phyloP scores from a whole-genome alignment of 2,888 invertebrate genomes.

The Sabellastarte sp. region DNA sequence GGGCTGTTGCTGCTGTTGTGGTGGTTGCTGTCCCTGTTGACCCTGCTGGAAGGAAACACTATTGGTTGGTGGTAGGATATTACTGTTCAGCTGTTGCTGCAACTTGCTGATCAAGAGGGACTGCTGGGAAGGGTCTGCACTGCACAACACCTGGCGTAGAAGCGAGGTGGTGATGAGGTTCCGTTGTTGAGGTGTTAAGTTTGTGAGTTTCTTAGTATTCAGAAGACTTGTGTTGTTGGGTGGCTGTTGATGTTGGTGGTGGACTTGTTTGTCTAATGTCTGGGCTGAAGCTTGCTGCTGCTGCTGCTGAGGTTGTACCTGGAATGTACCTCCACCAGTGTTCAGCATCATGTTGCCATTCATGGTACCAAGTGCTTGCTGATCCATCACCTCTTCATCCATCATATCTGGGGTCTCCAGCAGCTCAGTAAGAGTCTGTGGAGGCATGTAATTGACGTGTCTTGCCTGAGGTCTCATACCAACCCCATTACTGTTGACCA shows the following conservation, averaged over 20 bases:
- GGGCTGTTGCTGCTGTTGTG: no score
- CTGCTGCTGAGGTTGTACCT: neutral
- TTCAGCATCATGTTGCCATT: no score
- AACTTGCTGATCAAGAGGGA: neutral
- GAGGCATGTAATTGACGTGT: constrained; percentile 1
- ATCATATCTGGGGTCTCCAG: neutral
- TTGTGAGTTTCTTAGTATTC: neutral
- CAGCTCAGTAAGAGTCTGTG: constrained; percentile 2
- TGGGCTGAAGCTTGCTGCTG: neutral
- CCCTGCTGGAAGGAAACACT: neutral
- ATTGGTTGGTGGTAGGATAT: no score
- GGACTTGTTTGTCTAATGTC: no score
- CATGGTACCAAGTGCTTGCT: neutral
- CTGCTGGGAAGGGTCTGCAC: neutral
- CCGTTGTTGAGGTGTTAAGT: neutral
- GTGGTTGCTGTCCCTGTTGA: neutral
- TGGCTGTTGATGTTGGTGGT: no score
- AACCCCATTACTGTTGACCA: neutral
- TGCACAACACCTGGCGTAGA: neutral
- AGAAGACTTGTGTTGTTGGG: neutral
- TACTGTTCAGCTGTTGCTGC: no score
- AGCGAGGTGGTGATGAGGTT: neutral
- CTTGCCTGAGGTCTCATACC: neutral
- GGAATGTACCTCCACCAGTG: no score
- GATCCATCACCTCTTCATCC: neutral